Evolutionary conservation across 2,797 vertebrate species (phyloP), one percentile per base, ranked within the genome.

Genomic region (Odontamblyopus rebecca): DNA sequence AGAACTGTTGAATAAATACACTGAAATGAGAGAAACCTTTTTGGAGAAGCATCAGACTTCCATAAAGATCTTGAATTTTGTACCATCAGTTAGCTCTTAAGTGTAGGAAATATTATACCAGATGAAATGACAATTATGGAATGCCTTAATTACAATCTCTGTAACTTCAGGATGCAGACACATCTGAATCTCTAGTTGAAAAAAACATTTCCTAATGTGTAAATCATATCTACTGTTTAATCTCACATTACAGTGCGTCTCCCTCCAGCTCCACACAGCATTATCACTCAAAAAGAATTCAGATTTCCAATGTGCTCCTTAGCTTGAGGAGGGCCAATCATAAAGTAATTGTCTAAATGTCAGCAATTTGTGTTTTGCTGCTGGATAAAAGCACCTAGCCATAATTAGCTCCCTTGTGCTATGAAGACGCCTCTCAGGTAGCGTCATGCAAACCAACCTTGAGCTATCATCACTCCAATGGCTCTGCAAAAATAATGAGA

Each of bases 401-500:
- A 6, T 83, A 85, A 82, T 85, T 80, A 84, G 69, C 67, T 84
- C 81, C 72, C 69, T 51, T 66, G 76, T 1, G 74, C 70, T 75
- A 53, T 50, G 66, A 64, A 76, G 48, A 77, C 73, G 69, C 56
- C 53, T 72, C 32, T 65, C 73, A 73, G 75, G 70, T 77, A 80
- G 72, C 61, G 50, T 60, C 71, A 15, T 76, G 56, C 72, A 78
- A 82, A 78, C 48, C 26, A 73, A 73, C 65, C 60, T 72, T 68
- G 4, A 54, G 19, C 3, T 74, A 62, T 51, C 29, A 62, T 44
- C 29, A 71, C 53, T 68, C 32, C 67, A 56, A 16, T 19, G 56
- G 29, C 7, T 66, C 61, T 51, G 5, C 72, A n/a, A 11, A 11
- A 70, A 29, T 62, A 65, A 73, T 72, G 30, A 50, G 56, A 23